Evolutionary conservation across 2,888 invertebrate genomes (phyloP), one percentile per base, ranked within the genome.

Genomic region (Melipona beecheii): DNA sequence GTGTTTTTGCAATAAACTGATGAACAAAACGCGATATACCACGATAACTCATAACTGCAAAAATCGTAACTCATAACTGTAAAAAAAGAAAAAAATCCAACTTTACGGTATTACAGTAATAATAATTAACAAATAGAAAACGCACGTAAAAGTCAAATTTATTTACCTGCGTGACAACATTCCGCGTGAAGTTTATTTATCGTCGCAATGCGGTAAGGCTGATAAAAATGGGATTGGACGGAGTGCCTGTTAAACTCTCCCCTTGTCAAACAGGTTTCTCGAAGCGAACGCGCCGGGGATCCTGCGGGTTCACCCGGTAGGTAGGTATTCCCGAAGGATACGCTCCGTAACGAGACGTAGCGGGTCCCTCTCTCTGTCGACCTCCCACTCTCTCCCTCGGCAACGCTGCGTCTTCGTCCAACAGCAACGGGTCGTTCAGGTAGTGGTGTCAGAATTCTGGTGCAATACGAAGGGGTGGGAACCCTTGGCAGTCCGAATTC

Each of bases 401-500:
- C 2, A 24, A 19, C 24, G 56, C 73, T 17, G 52, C 19, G 17
- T 70, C 69, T 56, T 69, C n/a, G 13, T 62, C 75, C 21, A 58
- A 21, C 69, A 70, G 62, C 65, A 68, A 21, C 56, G 56, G 27
- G 49, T 60, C 36, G 74, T 83, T 76, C 90, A 91, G 88, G 89
- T 90, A 91, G 89, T 89, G 90, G 87, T 83, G 87, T 83, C 84
- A 83, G 88, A 87, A 89, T 90, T 83, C 87, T 86, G 84, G 86
- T 69, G 86, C 89, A 77, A 80, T 73, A 81, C 87, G 87, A 88
- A 91, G 93, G 93, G 93, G 91, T 93, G 93, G 91, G 93, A 93
- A 93, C 92, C 92, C 92, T 92, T 90, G 88, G 85, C 85, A 86
- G 87, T 87, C 86, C 85, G 86, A 88, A 93, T 93, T 93, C 92